Percentiles rank a stretch among this genome's conserved stretches.
phyloP scores from a whole-genome alignment of 2,888 invertebrate species.

The Amphimallon solstitiale region DNA sequence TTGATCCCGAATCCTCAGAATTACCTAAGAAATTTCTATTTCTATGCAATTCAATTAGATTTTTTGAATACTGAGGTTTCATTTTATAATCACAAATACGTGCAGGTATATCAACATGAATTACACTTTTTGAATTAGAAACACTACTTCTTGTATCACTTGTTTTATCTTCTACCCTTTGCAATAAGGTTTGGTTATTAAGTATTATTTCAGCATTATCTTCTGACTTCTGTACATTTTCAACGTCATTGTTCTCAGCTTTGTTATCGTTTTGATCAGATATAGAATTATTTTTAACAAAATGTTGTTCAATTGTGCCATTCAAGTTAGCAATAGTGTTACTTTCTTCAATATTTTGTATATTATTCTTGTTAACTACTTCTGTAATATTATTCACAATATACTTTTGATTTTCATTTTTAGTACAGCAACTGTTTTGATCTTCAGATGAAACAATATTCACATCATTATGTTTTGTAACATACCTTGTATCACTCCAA shows the following conservation, averaged over 20 bases:
- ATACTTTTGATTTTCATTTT: neutral
- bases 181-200: neutral
- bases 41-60: slow-evolving; percentile 34
- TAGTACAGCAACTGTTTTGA: neutral
- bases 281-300: too few species aligned
- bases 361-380: too few species aligned
- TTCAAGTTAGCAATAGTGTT: neutral
- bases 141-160: neutral
- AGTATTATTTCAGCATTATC: neutral
- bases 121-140: slow-evolving; percentile 22
- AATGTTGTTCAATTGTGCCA: neutral
- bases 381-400: too few species aligned
- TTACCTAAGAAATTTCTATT: slow-evolving; percentile 32
- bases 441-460: neutral
- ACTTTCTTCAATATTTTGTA: neutral
- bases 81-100: neutral
- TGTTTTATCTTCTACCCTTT: neutral
- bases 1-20: slow-evolving; percentile 34
- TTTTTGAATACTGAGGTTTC: slow-evolving; percentile 20
- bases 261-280: too few species aligned
- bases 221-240: too few species aligned
- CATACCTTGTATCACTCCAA: slow-evolving; percentile 18
- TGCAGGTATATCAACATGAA: slow-evolving; percentile 14
- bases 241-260: too few species aligned
- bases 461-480: neutral